Evolutionary conservation across 2,113 vertebrate genomes (phyloP).

Genomic region (Azemiops feae): DNA sequence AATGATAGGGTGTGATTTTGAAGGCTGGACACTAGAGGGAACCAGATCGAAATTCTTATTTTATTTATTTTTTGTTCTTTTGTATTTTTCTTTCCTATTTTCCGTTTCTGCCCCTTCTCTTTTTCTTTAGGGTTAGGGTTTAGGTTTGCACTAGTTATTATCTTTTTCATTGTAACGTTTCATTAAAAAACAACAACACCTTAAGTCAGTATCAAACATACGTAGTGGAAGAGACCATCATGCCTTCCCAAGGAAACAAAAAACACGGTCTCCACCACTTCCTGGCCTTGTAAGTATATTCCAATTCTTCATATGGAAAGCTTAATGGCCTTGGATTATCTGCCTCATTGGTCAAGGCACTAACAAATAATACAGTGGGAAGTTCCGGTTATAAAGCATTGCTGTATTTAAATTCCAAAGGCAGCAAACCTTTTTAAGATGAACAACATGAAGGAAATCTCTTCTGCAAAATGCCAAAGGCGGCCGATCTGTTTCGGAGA

Average conservation of each 20-base stretch:
- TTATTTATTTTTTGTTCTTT: not conserved
- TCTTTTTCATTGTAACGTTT: not conserved
- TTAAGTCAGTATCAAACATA: conserved; percentile 39
- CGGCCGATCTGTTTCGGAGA: conserved; percentile 41
- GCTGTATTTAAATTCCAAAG: conserved; percentile 59
- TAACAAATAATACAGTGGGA: conserved; percentile 67
- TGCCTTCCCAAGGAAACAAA: conserved; percentile 33
- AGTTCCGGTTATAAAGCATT: conserved; percentile 56
- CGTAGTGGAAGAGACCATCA: not conserved
- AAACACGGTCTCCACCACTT: conserved; percentile 55
- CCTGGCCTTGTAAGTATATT: conserved; percentile 47
- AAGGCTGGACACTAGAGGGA: not conserved
- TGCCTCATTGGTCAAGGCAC: conserved; percentile 71
- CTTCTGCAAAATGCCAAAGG: conserved; percentile 45
- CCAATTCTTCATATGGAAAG: conserved; percentile 66
- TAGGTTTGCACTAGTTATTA: not conserved
- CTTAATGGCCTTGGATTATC: conserved; percentile 71
- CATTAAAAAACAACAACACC: conserved; percentile 20
- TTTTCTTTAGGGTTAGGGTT: not conserved
- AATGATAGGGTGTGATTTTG: not conserved
- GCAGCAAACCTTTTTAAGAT: conserved; percentile 62
- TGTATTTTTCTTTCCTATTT: not conserved
- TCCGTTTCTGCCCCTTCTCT: not conserved
- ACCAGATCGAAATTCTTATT: not conserved
- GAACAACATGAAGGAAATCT: conserved; percentile 66